phyloP scores from a whole-genome alignment of 2,113 vertebrate species.

The Siphamia tubifer region DNA sequence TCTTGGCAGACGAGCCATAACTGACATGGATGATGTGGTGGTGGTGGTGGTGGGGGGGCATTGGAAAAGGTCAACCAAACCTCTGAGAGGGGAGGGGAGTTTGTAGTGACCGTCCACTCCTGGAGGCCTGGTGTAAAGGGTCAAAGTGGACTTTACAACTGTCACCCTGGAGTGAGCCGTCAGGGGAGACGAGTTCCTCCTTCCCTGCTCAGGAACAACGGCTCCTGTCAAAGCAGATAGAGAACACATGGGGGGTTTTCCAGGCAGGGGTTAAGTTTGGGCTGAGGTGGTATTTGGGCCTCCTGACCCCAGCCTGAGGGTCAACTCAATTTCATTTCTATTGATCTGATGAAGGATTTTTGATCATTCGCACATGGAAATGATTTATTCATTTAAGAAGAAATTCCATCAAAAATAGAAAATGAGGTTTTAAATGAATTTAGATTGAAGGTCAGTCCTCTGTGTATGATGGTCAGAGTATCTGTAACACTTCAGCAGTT shows the following conservation, averaged over 20 bases:
- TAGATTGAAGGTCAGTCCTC: no score
- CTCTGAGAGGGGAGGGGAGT: neutral
- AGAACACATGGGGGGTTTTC: constrained; percentile 13
- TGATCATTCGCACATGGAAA: constrained; percentile 23
- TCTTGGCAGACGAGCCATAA: constrained; percentile 16
- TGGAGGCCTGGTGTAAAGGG: constrained; percentile 33
- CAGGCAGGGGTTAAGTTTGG: constrained; percentile 24
- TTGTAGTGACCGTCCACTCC: constrained; percentile 9
- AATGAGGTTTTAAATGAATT: no score
- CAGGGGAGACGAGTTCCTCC: constrained; percentile 36
- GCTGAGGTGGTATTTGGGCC: constrained; percentile 13
- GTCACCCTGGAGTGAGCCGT: constrained; percentile 53
- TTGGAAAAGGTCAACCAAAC: constrained; percentile 39
- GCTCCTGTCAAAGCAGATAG: constrained; percentile 48
- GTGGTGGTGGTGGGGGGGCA: constrained; percentile 28
- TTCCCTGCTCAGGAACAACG: constrained; percentile 35
- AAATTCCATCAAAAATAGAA: neutral
- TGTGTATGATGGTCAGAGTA: no score
- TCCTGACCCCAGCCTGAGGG: constrained; percentile 21
- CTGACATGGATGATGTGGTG: constrained; percentile 49
- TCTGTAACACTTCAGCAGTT: no score
- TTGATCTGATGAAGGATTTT: constrained; percentile 30
- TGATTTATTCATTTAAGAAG: neutral
- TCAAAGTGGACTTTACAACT: constrained; percentile 66
- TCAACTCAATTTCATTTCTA: constrained; percentile 48